These are phyloP conservation scores for Notarius quadriscutis DNA, from an alignment of 2,113 vertebrate species.

Conservation along the genomic window DNA sequence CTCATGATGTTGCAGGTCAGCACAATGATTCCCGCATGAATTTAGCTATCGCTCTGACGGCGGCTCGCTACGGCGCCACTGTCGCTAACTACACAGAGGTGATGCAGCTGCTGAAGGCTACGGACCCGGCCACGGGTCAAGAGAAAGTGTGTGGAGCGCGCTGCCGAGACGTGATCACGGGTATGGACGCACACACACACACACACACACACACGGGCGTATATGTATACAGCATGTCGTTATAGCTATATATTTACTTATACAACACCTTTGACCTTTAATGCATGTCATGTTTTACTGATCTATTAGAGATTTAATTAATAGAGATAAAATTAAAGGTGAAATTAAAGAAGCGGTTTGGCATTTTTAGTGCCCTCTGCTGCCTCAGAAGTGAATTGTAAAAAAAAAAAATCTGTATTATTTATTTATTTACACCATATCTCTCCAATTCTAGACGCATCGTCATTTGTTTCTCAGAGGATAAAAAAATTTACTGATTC, in stretches of 20 bases:
- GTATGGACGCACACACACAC: slow-evolving; percentile 63
- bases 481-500: not conserved
- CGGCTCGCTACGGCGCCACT: slow-evolving; percentile 88
- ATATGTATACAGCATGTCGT: not conserved
- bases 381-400: not conserved
- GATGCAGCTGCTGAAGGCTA: slow-evolving; percentile 81
- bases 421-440: too few species aligned
- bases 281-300: not conserved
- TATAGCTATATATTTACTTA: not conserved
- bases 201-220: not conserved
- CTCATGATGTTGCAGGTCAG: slow-evolving; percentile 79
- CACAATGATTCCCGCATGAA: slow-evolving; percentile 98
- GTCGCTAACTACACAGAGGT: slow-evolving; percentile 94
- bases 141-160: slow-evolving; percentile 80
- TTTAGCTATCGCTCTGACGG: slow-evolving; percentile 89
- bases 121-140: slow-evolving; percentile 70
- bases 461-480: not conserved
- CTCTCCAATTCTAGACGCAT: not conserved
- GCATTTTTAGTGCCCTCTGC: not conserved
- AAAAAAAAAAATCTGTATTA: not conserved
- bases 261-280: not conserved
- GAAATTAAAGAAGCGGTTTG: not conserved
- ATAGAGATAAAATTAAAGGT: not conserved
- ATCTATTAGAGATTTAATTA: not conserved
- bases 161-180: slow-evolving; percentile 86